phyloP scores from a whole-genome alignment of 2,888 invertebrate genomes.

The Gryllus longicercus region DNA sequence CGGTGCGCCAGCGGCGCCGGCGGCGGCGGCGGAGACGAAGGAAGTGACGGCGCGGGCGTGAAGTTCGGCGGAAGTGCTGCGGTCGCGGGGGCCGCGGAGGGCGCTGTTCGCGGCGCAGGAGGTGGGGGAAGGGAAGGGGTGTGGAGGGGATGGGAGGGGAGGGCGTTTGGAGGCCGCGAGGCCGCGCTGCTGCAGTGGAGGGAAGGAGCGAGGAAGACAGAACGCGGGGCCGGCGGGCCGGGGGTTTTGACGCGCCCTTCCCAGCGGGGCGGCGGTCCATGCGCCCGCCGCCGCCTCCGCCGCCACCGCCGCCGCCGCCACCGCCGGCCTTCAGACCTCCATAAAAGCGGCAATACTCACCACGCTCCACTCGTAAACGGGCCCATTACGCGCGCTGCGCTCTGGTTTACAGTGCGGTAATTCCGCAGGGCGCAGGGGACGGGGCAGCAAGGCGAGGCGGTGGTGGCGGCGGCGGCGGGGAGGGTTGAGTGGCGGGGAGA shows the following conservation, averaged over 20 bases:
- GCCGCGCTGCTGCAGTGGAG: neutral
- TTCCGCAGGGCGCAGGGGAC: neutral
- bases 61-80: neutral
- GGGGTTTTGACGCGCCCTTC: neutral
- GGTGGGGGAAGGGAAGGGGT: too few relatives aligned
- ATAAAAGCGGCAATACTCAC: neutral
- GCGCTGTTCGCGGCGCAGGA: neutral
- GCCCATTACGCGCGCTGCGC: neutral
- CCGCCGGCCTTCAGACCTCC: slow-evolving; percentile 17
- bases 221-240: neutral
- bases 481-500: neutral
- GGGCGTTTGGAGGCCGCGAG: too few relatives aligned
- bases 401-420: slow-evolving; percentile 17
- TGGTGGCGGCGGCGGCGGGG: neutral
- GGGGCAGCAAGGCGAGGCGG: neutral
- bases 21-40: neutral
- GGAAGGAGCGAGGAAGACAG: neutral
- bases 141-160: too few relatives aligned
- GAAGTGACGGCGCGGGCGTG: neutral
- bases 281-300: neutral
- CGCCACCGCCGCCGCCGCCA: neutral
- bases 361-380: neutral
- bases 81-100: neutral
- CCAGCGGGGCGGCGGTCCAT: neutral
- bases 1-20: neutral